These are phyloP conservation scores for Acrobasis consociella DNA, from an alignment of 2,888 invertebrate species.

Conservation along the genomic window DNA sequence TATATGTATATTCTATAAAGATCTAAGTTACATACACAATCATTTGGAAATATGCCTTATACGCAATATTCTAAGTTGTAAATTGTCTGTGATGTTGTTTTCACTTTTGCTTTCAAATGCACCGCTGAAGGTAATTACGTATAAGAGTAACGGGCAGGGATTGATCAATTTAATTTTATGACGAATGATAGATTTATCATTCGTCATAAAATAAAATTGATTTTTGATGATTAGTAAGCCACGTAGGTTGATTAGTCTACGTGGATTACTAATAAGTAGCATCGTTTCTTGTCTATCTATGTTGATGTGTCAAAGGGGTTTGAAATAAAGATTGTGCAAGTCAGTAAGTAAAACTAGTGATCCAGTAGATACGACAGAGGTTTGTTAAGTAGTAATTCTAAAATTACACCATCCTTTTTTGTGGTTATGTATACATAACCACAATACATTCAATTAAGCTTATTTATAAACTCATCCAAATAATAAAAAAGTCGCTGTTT, in stretches of 20 bases:
- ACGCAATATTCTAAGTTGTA: neutral
- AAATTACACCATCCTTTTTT: too few species aligned
- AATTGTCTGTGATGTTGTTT: neutral
- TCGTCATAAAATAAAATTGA: too few species aligned
- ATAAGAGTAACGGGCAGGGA: constrained; percentile 8
- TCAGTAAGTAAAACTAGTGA: neutral
- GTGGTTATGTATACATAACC: too few species aligned
- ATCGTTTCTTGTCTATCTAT: neutral
- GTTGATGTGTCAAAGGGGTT: neutral
- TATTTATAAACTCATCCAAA: too few species aligned
- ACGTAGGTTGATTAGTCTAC: too few species aligned
- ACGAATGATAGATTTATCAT: neutral
- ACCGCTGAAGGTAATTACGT: constrained; percentile 1
- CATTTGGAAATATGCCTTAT: neutral
- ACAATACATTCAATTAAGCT: too few species aligned
- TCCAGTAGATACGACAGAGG: neutral
- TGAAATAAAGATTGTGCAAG: neutral
- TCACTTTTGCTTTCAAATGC: constrained; percentile 1
- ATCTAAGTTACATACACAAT: neutral
- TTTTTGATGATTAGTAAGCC: too few species aligned
- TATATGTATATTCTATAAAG: neutral
- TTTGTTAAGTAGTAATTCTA: neutral
- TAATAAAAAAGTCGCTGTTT: neutral
- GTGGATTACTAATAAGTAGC: neutral
- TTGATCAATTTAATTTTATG: constrained; percentile 11